Conservation (phyloP, 2,797 vertebrate genomes). For the Tarsius wallacei region DNA sequence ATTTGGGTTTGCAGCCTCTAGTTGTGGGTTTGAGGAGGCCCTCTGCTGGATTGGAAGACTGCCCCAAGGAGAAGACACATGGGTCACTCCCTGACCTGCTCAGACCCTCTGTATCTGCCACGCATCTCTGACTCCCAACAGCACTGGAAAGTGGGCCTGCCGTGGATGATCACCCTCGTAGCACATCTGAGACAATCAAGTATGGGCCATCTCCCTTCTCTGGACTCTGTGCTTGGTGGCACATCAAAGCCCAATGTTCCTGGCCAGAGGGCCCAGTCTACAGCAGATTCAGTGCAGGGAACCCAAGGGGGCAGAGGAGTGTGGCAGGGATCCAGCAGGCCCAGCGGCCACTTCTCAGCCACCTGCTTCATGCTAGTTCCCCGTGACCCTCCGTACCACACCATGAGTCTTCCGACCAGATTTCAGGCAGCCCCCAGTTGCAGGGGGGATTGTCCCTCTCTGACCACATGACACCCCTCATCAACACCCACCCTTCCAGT, state of each 20-base stretch:
- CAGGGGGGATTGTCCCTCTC: neutral
- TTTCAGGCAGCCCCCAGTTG: neutral
- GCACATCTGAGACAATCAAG: neutral
- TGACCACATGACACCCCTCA: neutral
- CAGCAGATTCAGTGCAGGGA: neutral
- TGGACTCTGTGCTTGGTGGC: neutral
- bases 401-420: neutral
- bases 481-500: no score
- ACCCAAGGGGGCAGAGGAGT: neutral
- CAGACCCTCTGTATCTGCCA: neutral
- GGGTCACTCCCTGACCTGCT: no score
- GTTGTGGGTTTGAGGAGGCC: neutral
- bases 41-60: neutral
- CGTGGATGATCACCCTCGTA: no score
- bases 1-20: neutral
- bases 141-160: neutral
- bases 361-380: neutral
- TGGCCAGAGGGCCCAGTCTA: neutral
- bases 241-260: neutral
- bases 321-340: neutral
- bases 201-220: neutral
- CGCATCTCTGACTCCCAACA: neutral
- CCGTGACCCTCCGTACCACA: neutral
- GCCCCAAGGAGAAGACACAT: neutral
- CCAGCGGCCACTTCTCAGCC: neutral